A percentile compares a stretch with the other conserved stretches of the same genome.
Evolutionary conservation across 2,888 invertebrate genomes (phyloP).

Genomic region (Coelinius sp.): DNA sequence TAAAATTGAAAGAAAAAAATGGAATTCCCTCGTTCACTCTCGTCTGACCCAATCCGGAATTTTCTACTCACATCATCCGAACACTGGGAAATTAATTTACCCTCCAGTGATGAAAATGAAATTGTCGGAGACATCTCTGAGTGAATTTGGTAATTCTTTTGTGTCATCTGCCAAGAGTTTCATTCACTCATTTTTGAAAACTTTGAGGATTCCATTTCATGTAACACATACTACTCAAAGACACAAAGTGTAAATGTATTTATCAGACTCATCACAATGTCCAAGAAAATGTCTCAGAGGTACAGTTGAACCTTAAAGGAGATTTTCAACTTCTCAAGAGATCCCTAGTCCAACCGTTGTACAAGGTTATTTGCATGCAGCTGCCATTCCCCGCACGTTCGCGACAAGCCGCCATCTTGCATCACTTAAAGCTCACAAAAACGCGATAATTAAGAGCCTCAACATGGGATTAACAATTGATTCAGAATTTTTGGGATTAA

Average conservation of each 20-base stretch:
- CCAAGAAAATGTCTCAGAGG: neutral
- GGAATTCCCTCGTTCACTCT: neutral
- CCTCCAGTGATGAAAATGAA: neutral
- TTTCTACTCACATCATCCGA: neutral
- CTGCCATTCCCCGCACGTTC: constrained; percentile 54
- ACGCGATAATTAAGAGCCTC: constrained; percentile 18
- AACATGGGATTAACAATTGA: neutral
- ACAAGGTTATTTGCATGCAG: constrained; percentile 51
- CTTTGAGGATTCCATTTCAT: neutral
- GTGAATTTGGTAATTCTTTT: neutral
- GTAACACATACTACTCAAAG: neutral
- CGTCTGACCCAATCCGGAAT: neutral
- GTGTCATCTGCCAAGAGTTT: neutral
- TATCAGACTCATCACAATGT: neutral
- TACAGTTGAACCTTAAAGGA: constrained; percentile 3
- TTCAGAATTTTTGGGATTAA: no score
- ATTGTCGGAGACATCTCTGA: neutral
- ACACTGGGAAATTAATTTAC: neutral
- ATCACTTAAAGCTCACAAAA: constrained; percentile 48
- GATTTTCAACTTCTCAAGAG: constrained; percentile 32
- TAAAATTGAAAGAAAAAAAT: neutral
- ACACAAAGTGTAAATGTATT: neutral
- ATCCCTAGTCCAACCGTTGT: constrained; percentile 40
- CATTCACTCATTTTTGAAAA: neutral
- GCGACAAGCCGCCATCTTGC: constrained; percentile 53